Conservation (phyloP, 2,888 invertebrate genomes). For the Agrochola macilenta region DNA sequence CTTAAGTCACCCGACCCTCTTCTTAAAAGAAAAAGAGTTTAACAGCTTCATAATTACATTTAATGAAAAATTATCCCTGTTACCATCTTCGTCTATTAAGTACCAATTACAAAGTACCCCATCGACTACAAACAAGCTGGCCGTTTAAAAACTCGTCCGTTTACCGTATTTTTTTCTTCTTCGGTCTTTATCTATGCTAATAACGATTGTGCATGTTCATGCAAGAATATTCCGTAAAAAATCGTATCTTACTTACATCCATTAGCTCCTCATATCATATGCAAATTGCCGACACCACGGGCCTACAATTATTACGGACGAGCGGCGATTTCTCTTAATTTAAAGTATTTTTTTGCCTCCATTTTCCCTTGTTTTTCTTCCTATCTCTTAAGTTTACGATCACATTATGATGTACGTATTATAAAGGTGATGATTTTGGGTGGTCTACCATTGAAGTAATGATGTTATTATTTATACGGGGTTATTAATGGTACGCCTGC, state of each 20-base stretch:
- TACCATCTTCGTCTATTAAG: constrained; percentile 59
- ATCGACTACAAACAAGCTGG: constrained; percentile 61
- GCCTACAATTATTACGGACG: constrained; percentile 80
- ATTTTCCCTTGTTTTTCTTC: constrained; percentile 80
- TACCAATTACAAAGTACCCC: constrained; percentile 52
- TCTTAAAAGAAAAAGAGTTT: constrained; percentile 23
- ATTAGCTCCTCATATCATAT: constrained; percentile 88
- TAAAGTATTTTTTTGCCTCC: constrained; percentile 69
- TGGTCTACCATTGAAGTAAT: constrained; percentile 85
- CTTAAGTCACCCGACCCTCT: constrained; percentile 8
- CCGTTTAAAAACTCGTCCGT: constrained; percentile 66
- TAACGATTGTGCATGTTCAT: constrained; percentile 79
- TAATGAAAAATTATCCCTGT: constrained; percentile 56
- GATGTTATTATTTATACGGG: constrained; percentile 87
- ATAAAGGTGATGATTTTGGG: constrained; percentile 89
- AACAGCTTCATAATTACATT: constrained; percentile 51
- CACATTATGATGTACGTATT: constrained; percentile 75
- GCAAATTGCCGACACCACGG: constrained; percentile 83
- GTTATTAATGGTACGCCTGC: constrained; percentile 85
- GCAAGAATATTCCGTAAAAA: constrained; percentile 83
- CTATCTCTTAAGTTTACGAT: constrained; percentile 83
- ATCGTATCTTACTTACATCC: constrained; percentile 83
- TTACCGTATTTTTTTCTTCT: constrained; percentile 68
- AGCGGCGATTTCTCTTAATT: constrained; percentile 81
- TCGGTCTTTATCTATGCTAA: constrained; percentile 84